Percentiles rank a stretch among this genome's conserved stretches.
These are phyloP conservation scores for Dreissena polymorpha DNA, from an alignment of 1,140 invertebrate species.

Conservation along the genomic window DNA sequence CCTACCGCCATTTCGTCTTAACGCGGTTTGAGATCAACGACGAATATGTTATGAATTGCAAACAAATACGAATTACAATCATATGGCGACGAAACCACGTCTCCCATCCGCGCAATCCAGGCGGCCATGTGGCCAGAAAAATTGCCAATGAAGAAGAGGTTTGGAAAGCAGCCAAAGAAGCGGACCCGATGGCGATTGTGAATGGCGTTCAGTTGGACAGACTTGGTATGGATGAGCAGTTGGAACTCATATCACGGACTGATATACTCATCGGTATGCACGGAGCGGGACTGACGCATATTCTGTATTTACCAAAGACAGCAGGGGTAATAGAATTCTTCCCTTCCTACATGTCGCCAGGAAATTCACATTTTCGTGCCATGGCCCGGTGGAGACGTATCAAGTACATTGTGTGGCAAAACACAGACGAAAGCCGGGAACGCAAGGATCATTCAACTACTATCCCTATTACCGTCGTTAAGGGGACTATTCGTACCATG, in stretches of 20 bases:
- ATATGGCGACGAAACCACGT: conserved; percentile 75
- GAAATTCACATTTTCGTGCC: conserved; percentile 51
- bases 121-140: conserved; percentile 66
- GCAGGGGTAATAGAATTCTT: conserved; percentile 96
- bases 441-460: conserved; percentile 25
- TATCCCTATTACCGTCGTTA: conserved; percentile 22
- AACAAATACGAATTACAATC: conserved; percentile 66
- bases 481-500: conserved; percentile 13
- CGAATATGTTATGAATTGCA: conserved; percentile 60
- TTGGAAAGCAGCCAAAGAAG: conserved; percentile 47
- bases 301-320: conserved; percentile 96
- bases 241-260: conserved; percentile 83
- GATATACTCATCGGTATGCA: conserved; percentile 98
- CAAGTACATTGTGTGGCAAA: conserved; percentile 68
- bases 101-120: conserved; percentile 74
- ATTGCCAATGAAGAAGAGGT: conserved; percentile 73
- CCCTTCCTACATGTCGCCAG: conserved; percentile 60
- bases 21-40: conserved; percentile 52
- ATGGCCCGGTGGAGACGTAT: conserved; percentile 71
- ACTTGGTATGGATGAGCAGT: conserved; percentile 66
- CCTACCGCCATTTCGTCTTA: conserved; percentile 73
- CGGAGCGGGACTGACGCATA: conserved; percentile 95
- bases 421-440: conserved; percentile 47
- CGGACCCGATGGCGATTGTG: conserved; percentile 45
- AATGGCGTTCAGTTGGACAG: conserved; percentile 67